A percentile compares a stretch with the other conserved stretches of the same genome.
Conservation (phyloP, 2,113 vertebrate species). For the Sorex araneus region DNA sequence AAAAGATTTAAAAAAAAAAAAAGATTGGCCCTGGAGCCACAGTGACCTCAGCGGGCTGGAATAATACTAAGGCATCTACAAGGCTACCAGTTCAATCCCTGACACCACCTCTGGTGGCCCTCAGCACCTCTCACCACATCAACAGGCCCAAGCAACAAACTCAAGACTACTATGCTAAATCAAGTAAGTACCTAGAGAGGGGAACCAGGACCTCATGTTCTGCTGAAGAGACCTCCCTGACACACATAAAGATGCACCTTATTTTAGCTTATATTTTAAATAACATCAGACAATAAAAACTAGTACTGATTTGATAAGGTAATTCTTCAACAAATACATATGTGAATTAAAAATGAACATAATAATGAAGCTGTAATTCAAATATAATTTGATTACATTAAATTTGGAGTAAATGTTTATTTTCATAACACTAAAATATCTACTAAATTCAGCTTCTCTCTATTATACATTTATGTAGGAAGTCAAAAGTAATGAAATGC, state of each 20-base stretch:
- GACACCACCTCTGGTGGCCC: too few species aligned
- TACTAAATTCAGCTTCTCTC: conserved; percentile 37
- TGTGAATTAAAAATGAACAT: conserved; percentile 31
- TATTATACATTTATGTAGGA: background rate
- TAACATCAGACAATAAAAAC: background rate
- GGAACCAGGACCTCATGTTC: too few species aligned
- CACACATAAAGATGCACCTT: background rate
- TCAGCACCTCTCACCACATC: too few species aligned
- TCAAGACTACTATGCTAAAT: too few species aligned
- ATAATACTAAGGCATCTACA: too few species aligned
- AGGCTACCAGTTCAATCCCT: too few species aligned
- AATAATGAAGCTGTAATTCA: conserved; percentile 35
- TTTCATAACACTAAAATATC: background rate
- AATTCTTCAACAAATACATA: background rate
- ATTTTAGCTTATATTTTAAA: conserved; percentile 51
- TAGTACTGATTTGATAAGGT: background rate
- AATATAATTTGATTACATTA: conserved; percentile 16
- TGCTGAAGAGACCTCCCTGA: too few species aligned
- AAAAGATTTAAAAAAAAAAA: too few species aligned
- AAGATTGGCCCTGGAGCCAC: too few species aligned
- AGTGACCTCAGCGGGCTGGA: too few species aligned
- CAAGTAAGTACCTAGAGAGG: too few species aligned
- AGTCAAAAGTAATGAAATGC: background rate
- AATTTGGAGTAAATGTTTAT: conserved; percentile 2
- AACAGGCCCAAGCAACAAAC: too few species aligned